Percentiles rank a stretch among this genome's conserved stretches.
phyloP scores from a whole-genome alignment of 2,797 vertebrate species.

The Selene dorsalis region DNA sequence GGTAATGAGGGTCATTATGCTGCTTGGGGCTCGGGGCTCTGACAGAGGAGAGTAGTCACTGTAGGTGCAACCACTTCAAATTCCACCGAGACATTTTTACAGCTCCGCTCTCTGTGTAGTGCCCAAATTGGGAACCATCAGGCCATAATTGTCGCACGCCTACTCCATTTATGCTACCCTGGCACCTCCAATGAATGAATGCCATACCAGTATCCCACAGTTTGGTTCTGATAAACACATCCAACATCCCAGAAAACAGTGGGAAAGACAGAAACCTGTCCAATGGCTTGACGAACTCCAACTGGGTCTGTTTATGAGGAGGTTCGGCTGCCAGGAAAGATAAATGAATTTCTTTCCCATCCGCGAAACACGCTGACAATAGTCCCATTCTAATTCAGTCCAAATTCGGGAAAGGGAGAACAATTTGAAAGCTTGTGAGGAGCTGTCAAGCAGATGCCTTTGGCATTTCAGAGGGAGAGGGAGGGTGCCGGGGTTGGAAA shows the following conservation, averaged over 20 bases:
- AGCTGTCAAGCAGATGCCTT: slow-evolving; percentile 68
- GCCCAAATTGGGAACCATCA: slow-evolving; percentile 55
- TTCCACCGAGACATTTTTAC: slow-evolving; percentile 54
- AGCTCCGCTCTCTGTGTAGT: slow-evolving; percentile 34
- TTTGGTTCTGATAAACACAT: slow-evolving; percentile 47
- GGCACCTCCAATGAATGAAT: slow-evolving; percentile 27
- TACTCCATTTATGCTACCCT: slow-evolving; percentile 44
- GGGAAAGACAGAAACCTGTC: slow-evolving; percentile 23
- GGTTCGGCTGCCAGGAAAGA: slow-evolving; percentile 45
- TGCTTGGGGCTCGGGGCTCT: slow-evolving; percentile 21
- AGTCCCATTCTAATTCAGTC: slow-evolving; percentile 68
- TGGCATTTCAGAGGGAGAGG: slow-evolving; percentile 80
- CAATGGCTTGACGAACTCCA: slow-evolving; percentile 29
- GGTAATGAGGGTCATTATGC: slow-evolving; percentile 1
- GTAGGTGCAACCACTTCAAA: slow-evolving; percentile 38
- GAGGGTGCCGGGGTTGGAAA: slow-evolving; percentile 77
- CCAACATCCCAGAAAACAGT: slow-evolving; percentile 42
- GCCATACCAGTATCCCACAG: slow-evolving; percentile 37
- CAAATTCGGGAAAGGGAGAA: slow-evolving; percentile 74
- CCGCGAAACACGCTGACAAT: slow-evolving; percentile 65
- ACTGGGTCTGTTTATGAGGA: slow-evolving; percentile 34
- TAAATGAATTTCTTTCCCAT: slow-evolving; percentile 55
- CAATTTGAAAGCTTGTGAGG: slow-evolving; percentile 79
- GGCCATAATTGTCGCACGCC: slow-evolving; percentile 49
- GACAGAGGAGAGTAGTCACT: slow-evolving; percentile 22